Evolutionary conservation across 2,113 vertebrate species (phyloP).

Genomic region (Psammodynastes pulverulentus): DNA sequence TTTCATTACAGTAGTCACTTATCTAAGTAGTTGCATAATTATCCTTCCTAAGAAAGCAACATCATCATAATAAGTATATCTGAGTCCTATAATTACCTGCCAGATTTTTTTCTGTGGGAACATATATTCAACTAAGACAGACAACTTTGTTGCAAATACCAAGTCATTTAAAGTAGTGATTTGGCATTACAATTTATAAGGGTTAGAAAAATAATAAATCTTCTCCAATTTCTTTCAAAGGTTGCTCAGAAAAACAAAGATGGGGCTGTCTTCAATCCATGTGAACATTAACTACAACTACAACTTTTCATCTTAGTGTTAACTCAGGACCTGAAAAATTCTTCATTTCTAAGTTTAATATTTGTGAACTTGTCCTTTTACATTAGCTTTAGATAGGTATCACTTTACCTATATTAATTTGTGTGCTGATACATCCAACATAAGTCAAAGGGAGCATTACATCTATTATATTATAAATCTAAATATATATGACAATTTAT

Average conservation of each 20-base stretch:
- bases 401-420: not conserved
- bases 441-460: not conserved
- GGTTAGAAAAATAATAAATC: not conserved
- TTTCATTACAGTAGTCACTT: not conserved
- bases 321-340: not conserved
- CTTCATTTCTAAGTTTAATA: not conserved
- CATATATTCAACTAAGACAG: not conserved
- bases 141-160: not conserved
- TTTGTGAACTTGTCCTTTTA: not conserved
- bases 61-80: not conserved
- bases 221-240: not conserved
- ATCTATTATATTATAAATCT: not conserved
- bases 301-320: not conserved
- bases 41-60: not conserved
- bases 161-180: not conserved
- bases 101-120: not conserved
- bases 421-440: not conserved
- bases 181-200: not conserved
- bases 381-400: not conserved
- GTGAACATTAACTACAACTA: not conserved
- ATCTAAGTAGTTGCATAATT: not conserved
- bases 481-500: not conserved
- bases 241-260: not conserved
- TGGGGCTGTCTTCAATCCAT: not conserved
- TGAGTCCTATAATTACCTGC: not conserved